Evolutionary conservation across 1,140 invertebrate species (phyloP).

Genomic region (Drosophila nasuta): DNA sequence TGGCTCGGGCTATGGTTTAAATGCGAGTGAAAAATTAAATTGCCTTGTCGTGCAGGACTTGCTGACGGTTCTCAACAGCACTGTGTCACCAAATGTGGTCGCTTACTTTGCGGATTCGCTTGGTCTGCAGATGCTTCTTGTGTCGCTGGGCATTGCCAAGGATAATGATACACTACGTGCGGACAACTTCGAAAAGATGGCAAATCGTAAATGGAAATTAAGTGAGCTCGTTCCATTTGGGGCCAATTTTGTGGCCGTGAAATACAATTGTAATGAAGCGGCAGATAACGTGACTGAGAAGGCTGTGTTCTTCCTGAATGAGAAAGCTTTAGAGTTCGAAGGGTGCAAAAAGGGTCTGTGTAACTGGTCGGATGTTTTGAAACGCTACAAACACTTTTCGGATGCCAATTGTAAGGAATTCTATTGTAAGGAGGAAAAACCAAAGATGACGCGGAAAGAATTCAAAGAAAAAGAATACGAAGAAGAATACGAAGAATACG

Average conservation of each 20-base stretch:
- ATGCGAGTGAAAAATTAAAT: conserved; percentile 88
- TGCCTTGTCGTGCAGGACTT: conserved; percentile 91
- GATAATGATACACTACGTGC: conserved; percentile 88
- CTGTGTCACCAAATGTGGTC: conserved; percentile 86
- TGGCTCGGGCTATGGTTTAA: conserved; percentile 90
- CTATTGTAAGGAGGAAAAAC: conserved; percentile 42
- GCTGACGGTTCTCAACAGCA: conserved; percentile 86
- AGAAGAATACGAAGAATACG: no score
- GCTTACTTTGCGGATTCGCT: conserved; percentile 91
- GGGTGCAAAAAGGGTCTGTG: conserved; percentile 88
- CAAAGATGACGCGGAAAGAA: no score
- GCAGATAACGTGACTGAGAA: conserved; percentile 85
- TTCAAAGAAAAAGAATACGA: no score
- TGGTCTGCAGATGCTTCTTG: conserved; percentile 87
- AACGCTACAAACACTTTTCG: conserved; percentile 56
- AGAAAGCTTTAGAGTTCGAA: conserved; percentile 86
- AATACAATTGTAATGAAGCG: conserved; percentile 85
- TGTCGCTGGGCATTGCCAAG: conserved; percentile 88
- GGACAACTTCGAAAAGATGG: conserved; percentile 88
- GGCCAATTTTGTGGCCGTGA: conserved; percentile 90
- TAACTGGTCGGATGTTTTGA: conserved; percentile 85
- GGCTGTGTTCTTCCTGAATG: conserved; percentile 88
- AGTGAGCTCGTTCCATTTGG: conserved; percentile 91
- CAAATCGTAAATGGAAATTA: conserved; percentile 89
- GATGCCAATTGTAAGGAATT: conserved; percentile 72